These are phyloP conservation scores for Toxotes chatareus DNA, from an alignment of 2,113 vertebrate genomes.

Conservation along the genomic window DNA sequence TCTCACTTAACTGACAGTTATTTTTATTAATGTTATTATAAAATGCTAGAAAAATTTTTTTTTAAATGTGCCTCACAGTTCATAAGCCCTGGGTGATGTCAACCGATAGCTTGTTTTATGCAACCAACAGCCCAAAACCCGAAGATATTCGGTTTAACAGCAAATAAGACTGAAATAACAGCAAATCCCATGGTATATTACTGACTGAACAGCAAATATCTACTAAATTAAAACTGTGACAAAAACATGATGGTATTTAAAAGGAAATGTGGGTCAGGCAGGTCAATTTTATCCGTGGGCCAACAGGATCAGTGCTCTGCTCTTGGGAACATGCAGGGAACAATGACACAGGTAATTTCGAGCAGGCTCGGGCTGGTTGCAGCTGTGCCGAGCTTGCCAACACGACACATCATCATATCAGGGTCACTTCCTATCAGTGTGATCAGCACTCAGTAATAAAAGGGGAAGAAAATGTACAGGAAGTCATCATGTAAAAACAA, in stretches of 20 bases:
- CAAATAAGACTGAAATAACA: not conserved
- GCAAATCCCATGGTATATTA: not conserved
- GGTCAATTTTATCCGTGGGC: constrained; percentile 18
- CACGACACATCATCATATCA: constrained; percentile 55
- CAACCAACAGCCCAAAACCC: too few relatives aligned
- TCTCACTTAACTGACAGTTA: not conserved
- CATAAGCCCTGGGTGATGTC: too few relatives aligned
- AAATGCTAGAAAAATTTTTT: too few relatives aligned
- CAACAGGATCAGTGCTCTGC: constrained; percentile 43
- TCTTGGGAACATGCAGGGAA: constrained; percentile 41
- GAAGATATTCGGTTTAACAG: too few relatives aligned
- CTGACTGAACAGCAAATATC: not conserved
- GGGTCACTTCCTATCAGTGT: constrained; percentile 56
- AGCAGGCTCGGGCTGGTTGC: constrained; percentile 42
- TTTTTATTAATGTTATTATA: not conserved
- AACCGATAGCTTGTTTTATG: too few relatives aligned
- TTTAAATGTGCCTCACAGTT: too few relatives aligned
- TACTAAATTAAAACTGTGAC: not conserved
- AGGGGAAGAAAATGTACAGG: constrained; percentile 47
- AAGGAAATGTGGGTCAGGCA: not conserved
- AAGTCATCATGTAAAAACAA: constrained; percentile 65
- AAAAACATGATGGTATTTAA: not conserved
- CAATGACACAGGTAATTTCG: constrained; percentile 52
- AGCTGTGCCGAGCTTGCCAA: constrained; percentile 57
- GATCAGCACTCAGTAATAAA: constrained; percentile 54